Evolutionary conservation across 2,888 invertebrate genomes (phyloP), one percentile per base, ranked within the genome.

Genomic region (Chelonus formosanus): DNA sequence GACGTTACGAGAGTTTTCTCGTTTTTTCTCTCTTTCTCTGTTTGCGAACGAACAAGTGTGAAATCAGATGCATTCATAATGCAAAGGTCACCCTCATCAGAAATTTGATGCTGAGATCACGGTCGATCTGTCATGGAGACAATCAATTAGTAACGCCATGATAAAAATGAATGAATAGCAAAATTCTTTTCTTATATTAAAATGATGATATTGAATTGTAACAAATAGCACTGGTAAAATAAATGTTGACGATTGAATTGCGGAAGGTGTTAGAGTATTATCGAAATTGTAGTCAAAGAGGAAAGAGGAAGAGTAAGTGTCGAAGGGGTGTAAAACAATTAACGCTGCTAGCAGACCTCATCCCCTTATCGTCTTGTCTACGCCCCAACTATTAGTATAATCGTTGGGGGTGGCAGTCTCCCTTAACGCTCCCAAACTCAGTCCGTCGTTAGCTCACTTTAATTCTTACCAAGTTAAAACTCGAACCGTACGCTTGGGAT

Each of bases 41-140:
- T 68, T 73, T 78, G 77, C 71, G 76, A 80, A 79, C 75, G 78
- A 80, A 75, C 83, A 82, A 83, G 83, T 82, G 83, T 82, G 79
- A 82, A 83, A 83, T 82, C 82, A 81, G 78, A 78, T 80, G 80
- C 79, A 78, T 78, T 75, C 75, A 78, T 80, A 79, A 80, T 80
- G 78, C 75, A 78, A 73, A 72, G 74, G 65, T 47, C 56, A 64
- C 48, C 40, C 40, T 52, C 58, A 48, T 48, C 57, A 54, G 63
- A 34, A 58, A 36, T 62, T 50, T 40, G 48, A 52, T 52, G 48
- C 48, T 53, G 59, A 58, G 47, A 34, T 53, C 56, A 54, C 61
- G 60, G 58, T 65, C 65, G 63, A 59, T 63, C 54, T 67, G 70
- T 69, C 64, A 63, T 67, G 73, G 67, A 67, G 65, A 73, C 74